Evolutionary conservation across 1,140 invertebrate species (phyloP).

Genomic region (Euura saliciscinereae): DNA sequence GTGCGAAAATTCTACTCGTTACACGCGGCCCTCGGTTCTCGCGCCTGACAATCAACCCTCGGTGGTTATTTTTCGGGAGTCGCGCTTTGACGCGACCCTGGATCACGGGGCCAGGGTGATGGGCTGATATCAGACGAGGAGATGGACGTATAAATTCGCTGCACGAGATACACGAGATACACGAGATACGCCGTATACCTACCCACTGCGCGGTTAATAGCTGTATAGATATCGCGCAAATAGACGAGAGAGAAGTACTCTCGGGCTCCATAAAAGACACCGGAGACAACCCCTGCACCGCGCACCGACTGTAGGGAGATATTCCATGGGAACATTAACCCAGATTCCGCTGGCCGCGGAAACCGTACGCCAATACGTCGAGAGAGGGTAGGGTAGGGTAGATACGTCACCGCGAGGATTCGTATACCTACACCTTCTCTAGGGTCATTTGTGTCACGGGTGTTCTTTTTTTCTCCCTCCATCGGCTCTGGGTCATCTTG

Average conservation of each 20-base stretch:
- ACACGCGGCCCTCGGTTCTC: too few relatives aligned
- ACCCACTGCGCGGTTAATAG: too few relatives aligned
- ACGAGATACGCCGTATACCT: too few relatives aligned
- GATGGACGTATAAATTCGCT: too few relatives aligned
- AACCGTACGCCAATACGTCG: too few relatives aligned
- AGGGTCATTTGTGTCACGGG: too few relatives aligned
- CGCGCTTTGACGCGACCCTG: neutral
- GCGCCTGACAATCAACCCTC: neutral
- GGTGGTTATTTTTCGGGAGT: neutral
- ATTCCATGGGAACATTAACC: neutral
- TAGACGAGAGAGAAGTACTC: neutral
- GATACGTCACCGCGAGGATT: neutral
- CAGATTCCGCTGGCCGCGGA: neutral
- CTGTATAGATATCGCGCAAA: neutral
- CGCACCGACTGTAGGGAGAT: neutral
- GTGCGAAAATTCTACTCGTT: too few relatives aligned
- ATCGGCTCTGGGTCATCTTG: too few relatives aligned
- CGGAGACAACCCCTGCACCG: neutral
- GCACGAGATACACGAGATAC: too few relatives aligned
- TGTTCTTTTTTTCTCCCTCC: too few relatives aligned
- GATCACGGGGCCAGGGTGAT: too few relatives aligned
- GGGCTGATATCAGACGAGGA: too few relatives aligned
- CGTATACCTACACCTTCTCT: neutral
- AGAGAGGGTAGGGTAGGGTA: neutral
- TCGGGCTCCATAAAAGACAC: neutral